Evolutionary conservation across 2,888 invertebrate genomes (phyloP), one percentile per base, ranked within the genome.

Genomic region (Caenorhabditis angaria): DNA sequence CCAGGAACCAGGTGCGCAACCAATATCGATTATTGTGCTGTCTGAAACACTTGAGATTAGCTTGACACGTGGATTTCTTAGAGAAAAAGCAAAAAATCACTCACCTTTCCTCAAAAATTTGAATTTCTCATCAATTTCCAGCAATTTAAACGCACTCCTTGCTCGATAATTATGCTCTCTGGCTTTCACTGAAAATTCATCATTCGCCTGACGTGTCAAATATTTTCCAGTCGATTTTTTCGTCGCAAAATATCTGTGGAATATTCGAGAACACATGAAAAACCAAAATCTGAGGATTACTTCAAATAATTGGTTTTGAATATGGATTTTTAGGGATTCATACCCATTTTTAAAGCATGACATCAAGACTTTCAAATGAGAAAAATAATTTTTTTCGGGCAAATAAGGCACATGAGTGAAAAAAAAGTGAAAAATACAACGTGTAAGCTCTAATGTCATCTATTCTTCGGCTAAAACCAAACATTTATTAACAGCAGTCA

Each of bases 401-500:
- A n/a, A n/a, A n/a, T n/a, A n/a, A n/a, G n/a, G n/a, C n/a, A n/a
- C n/a, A 41, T 3, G 5, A 41, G 18, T 18, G 14, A 6, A 14
- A 41, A 41, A 41, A 5, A 12, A 41, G 10, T 41, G 2, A 41
- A 41, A 14, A 12, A 5, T 32, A 5, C 5, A 41, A 41, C 10
- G 28, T 25, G 62, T 18, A 8, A 14, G 18, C n/a, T n/a, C 3
- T 10, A 50, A 22, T 8, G 24, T 22, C 20, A 41, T 35, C 35
- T 35, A 27, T 69, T 72, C 67, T 72, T 85, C 82, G 29, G 69
- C 65, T 25, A 77, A 63, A 48, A 76, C 69, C 57, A 95, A 91
- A 88, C 97, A 99, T 87, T 95, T 94, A 88, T 97, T 97, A 6
- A 99, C 94, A 18, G 97, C 95, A 88, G 93, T 92, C 41, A 96